phyloP scores from a whole-genome alignment of 2,888 invertebrate genomes.

The Galerucella calmariensis region DNA sequence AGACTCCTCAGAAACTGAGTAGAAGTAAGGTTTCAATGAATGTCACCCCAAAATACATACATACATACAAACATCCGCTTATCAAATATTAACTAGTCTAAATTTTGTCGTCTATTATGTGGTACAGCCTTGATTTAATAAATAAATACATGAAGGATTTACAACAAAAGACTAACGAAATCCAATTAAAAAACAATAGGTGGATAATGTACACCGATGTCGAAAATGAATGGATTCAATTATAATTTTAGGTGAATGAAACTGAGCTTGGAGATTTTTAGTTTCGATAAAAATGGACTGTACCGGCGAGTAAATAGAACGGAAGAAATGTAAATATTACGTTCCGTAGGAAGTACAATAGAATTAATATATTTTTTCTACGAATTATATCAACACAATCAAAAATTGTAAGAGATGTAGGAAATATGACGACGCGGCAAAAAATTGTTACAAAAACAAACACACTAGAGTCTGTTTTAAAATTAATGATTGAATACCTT shows the following conservation, averaged over 20 bases:
- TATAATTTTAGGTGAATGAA: constrained; percentile 33
- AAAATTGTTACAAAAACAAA: too few species aligned
- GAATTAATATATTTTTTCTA: background rate
- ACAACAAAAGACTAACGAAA: constrained; percentile 34
- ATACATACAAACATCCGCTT: background rate
- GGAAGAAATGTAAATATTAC: constrained; percentile 8
- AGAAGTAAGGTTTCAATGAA: too few species aligned
- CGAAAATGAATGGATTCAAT: constrained; percentile 39
- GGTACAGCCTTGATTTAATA: constrained; percentile 7
- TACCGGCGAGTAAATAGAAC: background rate
- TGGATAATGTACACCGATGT: constrained; percentile 36
- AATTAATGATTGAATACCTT: too few species aligned
- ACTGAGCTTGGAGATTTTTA: constrained; percentile 24
- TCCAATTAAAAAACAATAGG: constrained; percentile 41
- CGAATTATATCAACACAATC: background rate
- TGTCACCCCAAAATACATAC: too few species aligned
- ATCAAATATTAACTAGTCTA: background rate
- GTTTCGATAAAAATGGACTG: constrained; percentile 23
- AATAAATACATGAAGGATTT: constrained; percentile 35
- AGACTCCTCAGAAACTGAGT: too few species aligned
- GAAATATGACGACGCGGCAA: too few species aligned
- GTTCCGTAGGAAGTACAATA: background rate
- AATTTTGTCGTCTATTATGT: background rate
- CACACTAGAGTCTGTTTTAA: too few species aligned
- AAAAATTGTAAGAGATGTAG: too few species aligned